phyloP scores from a whole-genome alignment of 2,797 vertebrate species.

The Ceyx erithaca region DNA sequence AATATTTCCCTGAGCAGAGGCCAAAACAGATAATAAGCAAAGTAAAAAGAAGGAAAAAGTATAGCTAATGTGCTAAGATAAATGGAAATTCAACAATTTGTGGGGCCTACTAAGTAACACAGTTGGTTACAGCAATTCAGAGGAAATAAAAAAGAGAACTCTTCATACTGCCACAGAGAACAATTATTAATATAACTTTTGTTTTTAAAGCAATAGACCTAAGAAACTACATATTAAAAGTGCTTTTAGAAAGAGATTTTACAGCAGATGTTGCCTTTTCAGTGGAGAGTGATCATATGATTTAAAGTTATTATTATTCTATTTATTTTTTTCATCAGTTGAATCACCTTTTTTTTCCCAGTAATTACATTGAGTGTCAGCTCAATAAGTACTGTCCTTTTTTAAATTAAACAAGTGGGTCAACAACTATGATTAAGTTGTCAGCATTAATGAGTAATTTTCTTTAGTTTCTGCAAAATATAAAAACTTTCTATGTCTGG shows the following conservation, averaged over 20 bases:
- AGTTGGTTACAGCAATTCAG: neutral
- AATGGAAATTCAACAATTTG: neutral
- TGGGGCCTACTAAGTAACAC: neutral
- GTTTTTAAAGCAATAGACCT: neutral
- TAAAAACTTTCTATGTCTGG: neutral
- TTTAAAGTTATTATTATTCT: constrained; percentile 21
- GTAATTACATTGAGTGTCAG: constrained; percentile 7
- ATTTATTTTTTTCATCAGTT: constrained; percentile 67
- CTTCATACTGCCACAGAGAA: neutral
- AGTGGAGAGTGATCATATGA: constrained; percentile 2
- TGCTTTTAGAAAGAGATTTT: neutral
- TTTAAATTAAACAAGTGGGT: constrained; percentile 55
- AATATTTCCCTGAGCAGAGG: neutral
- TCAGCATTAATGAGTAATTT: constrained; percentile 67
- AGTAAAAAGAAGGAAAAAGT: neutral
- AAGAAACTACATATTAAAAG: neutral
- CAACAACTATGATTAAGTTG: constrained; percentile 72
- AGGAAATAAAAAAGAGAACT: neutral
- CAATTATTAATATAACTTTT: neutral
- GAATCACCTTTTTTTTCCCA: constrained; percentile 62
- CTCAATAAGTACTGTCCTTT: constrained; percentile 65
- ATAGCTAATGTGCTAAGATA: neutral
- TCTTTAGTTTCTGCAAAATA: constrained; percentile 35
- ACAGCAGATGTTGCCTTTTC: constrained; percentile 8
- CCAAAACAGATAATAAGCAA: neutral